Conservation (phyloP, 2,113 vertebrate genomes). For the Rhea americana region DNA sequence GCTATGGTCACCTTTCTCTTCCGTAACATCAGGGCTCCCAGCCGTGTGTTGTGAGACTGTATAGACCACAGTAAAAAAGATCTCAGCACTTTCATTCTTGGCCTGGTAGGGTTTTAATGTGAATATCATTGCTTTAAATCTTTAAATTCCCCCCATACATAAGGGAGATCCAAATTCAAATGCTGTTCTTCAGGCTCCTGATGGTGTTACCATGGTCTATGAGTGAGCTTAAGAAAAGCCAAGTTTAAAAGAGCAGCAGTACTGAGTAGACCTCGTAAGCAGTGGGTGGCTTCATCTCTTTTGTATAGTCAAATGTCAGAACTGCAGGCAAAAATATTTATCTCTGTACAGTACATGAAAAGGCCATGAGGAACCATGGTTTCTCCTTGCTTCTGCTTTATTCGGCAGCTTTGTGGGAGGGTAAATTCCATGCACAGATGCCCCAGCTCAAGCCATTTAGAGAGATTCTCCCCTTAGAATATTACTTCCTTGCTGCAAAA, state of each 20-base stretch:
- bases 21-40: neutral
- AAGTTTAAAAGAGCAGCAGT: neutral
- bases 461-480: conserved; percentile 38
- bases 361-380: neutral
- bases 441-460: conserved; percentile 45
- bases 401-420: conserved; percentile 48
- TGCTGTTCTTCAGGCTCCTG: neutral
- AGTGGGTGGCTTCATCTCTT: neutral
- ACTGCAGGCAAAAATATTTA: neutral
- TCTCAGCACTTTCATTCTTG: neutral
- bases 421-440: neutral
- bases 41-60: rapidly evolving
- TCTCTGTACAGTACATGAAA: neutral
- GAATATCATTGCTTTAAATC: neutral
- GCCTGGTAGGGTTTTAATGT: neutral
- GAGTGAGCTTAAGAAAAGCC: neutral
- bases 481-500: conserved; percentile 30
- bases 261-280: neutral
- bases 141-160: neutral
- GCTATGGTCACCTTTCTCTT: neutral
- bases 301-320: neutral
- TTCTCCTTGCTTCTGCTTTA: conserved; percentile 30
- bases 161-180: neutral
- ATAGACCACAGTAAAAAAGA: neutral
- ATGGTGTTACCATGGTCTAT: neutral